Evolutionary conservation across 2,888 invertebrate genomes (phyloP).

Genomic region (Chrysodeixis includens): DNA sequence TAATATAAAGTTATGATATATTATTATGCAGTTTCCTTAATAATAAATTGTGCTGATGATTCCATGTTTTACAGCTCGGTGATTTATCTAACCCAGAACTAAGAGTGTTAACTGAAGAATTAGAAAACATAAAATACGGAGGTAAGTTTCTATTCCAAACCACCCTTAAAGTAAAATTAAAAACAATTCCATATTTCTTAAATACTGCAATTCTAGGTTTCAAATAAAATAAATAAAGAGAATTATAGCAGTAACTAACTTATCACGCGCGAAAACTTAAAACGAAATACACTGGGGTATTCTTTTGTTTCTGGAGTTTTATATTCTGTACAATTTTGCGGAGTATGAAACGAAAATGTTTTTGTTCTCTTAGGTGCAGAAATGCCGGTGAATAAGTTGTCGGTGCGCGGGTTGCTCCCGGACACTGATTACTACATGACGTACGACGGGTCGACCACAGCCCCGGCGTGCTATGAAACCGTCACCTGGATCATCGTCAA

Average conservation of each 20-base stretch:
- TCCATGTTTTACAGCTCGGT: conserved; percentile 93
- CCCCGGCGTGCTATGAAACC: conserved; percentile 99
- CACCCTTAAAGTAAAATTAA: neutral
- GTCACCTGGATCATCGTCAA: conserved; percentile 99
- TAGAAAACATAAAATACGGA: conserved; percentile 97
- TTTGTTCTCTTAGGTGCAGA: conserved; percentile 91
- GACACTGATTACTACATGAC: conserved; percentile 99
- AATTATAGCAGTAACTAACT: conserved; percentile 37
- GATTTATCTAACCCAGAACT: conserved; percentile 97
- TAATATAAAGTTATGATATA: no score
- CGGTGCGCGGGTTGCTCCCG: conserved; percentile 96
- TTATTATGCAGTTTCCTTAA: neutral
- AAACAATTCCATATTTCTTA: neutral
- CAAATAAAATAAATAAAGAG: conserved; percentile 1
- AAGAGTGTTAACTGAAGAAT: conserved; percentile 96
- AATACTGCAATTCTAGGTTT: conserved; percentile 15
- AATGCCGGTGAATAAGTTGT: conserved; percentile 95
- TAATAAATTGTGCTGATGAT: conserved; percentile 18
- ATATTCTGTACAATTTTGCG: neutral
- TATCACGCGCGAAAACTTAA: conserved; percentile 54
- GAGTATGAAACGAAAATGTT: neutral
- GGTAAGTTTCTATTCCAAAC: conserved; percentile 90
- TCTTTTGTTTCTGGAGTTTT: conserved; percentile 4
- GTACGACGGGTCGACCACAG: conserved; percentile 98
- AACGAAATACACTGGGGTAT: conserved; percentile 8